phyloP scores from a whole-genome alignment of 2,888 invertebrate genomes.

The Drosophila neutralis region DNA sequence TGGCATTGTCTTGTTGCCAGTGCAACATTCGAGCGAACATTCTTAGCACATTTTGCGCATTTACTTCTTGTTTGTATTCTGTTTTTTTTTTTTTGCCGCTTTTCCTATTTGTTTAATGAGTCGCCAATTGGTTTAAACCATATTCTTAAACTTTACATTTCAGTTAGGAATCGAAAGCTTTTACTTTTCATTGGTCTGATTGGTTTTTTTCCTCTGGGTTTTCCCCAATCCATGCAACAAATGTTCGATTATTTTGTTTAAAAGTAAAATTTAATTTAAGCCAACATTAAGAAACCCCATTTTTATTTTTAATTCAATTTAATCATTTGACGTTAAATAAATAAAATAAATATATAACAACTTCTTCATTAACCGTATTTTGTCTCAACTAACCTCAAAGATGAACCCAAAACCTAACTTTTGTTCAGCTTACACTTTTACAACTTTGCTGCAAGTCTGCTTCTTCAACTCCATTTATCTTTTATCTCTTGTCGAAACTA shows the following conservation, averaged over 20 bases:
- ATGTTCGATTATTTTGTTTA: not conserved
- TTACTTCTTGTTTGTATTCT: conserved; percentile 1
- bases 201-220: not conserved
- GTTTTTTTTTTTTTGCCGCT: not conserved
- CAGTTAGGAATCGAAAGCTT: not conserved
- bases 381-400: conserved; percentile 11
- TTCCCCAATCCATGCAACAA: not conserved
- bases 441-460: conserved; percentile 1
- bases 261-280: too few relatives aligned
- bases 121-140: conserved; percentile 30
- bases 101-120: conserved; percentile 18
- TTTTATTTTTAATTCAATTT: not conserved
- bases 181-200: not conserved
- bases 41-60: conserved; percentile 21
- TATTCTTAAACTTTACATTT: not conserved
- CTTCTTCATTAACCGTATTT: not conserved
- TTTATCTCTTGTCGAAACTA: conserved; percentile 31
- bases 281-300: too few relatives aligned
- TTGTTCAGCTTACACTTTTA: conserved; percentile 35
- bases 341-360: not conserved
- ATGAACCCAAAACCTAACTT: conserved; percentile 13
- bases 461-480: conserved; percentile 31
- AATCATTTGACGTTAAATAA: not conserved
- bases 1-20: conserved; percentile 15
- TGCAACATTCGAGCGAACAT: conserved; percentile 15